A percentile compares a stretch with the other conserved stretches of the same genome.
phyloP scores from a whole-genome alignment of 2,797 vertebrate species.

The Cirrhinus molitorella region DNA sequence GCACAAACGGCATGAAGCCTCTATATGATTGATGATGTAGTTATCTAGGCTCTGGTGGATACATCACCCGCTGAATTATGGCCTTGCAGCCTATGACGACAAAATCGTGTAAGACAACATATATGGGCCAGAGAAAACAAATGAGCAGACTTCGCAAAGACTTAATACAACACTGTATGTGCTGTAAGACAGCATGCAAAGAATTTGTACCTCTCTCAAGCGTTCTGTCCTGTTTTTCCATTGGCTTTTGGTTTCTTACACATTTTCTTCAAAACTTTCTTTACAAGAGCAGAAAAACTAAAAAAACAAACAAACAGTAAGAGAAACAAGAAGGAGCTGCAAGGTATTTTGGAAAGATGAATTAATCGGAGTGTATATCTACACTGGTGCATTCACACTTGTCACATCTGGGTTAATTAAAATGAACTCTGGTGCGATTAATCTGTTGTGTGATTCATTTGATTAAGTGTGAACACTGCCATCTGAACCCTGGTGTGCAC shows the following conservation, averaged over 20 bases:
- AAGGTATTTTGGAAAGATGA: too few species aligned
- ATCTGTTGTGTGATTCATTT: too few species aligned
- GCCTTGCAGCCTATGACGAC: slow-evolving; percentile 71
- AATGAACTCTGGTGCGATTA: too few species aligned
- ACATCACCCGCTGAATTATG: slow-evolving; percentile 78
- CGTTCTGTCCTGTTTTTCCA: neutral
- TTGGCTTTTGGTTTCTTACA: neutral
- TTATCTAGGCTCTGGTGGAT: slow-evolving; percentile 73
- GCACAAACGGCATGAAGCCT: slow-evolving; percentile 58
- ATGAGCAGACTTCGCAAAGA: slow-evolving; percentile 63
- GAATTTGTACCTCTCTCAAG: slow-evolving; percentile 6
- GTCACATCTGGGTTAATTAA: too few species aligned
- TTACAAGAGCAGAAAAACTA: neutral
- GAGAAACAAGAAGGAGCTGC: too few species aligned
- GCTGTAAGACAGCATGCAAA: slow-evolving; percentile 19
- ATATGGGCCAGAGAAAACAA: slow-evolving; percentile 76
- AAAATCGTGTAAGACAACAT: slow-evolving; percentile 70
- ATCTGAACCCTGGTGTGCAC: too few species aligned
- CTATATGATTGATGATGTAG: slow-evolving; percentile 76
- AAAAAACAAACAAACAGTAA: too few species aligned
- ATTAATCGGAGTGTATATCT: too few species aligned
- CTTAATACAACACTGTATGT: slow-evolving; percentile 49
- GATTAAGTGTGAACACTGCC: too few species aligned
- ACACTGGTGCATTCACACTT: too few species aligned
- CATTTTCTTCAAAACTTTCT: neutral